Evolutionary conservation across 2,113 vertebrate species (phyloP).

Genomic region (Telmatochromis sp.): DNA sequence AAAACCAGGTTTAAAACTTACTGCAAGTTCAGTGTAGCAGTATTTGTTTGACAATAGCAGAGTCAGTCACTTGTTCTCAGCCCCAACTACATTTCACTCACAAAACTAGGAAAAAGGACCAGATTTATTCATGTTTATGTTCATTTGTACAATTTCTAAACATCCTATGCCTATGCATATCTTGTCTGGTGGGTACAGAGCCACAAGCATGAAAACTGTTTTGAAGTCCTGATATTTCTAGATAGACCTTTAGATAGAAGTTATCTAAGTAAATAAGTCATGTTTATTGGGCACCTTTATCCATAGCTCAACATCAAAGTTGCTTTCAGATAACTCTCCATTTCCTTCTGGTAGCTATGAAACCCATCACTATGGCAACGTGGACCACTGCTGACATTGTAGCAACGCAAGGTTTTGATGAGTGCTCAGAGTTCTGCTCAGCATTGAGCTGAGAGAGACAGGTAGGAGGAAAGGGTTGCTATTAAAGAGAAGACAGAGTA

Average conservation of each 20-base stretch:
- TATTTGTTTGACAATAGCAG: neutral
- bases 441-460: slow-evolving; percentile 28
- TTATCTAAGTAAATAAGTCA: neutral
- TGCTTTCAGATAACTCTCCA: slow-evolving; percentile 23
- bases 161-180: neutral
- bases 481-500: slow-evolving; percentile 52
- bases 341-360: slow-evolving; percentile 30
- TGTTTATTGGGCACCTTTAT: slow-evolving; percentile 18
- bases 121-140: neutral
- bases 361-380: slow-evolving; percentile 64
- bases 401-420: slow-evolving; percentile 58
- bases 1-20: neutral
- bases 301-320: slow-evolving; percentile 9
- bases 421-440: slow-evolving; percentile 53
- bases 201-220: neutral
- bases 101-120: neutral
- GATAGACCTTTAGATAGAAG: neutral
- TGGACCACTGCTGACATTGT: slow-evolving; percentile 56
- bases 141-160: neutral
- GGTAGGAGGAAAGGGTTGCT: slow-evolving; percentile 48
- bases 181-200: neutral
- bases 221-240: neutral
- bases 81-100: neutral
- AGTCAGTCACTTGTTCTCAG: neutral
- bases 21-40: neutral